phyloP scores from a whole-genome alignment of 2,888 invertebrate genomes.

The Boloria selene region DNA sequence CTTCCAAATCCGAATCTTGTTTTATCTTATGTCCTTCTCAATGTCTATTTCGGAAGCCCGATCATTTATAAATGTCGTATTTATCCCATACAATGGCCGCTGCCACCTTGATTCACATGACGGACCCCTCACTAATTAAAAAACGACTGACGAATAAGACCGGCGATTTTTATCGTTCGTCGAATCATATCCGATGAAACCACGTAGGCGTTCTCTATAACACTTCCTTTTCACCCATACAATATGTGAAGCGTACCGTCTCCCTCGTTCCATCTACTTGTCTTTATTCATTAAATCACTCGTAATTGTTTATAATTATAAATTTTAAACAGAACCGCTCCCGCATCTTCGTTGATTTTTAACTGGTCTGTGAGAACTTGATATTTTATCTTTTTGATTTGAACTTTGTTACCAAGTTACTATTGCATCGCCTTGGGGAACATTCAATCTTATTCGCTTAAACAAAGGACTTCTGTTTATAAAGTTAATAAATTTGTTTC shows the following conservation, averaged over 20 bases:
- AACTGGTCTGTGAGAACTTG: constrained; percentile 70
- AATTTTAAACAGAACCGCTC: constrained; percentile 65
- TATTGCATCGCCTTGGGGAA: constrained; percentile 10
- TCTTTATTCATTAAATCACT: constrained; percentile 72
- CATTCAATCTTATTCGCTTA: constrained; percentile 26
- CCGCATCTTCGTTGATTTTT: constrained; percentile 68
- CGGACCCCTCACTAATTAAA: constrained; percentile 79
- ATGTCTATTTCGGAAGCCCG: constrained; percentile 59
- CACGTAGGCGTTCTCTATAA: constrained; percentile 72
- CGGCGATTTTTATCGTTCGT: constrained; percentile 80
- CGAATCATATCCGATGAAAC: constrained; percentile 76
- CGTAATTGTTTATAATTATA: constrained; percentile 79
- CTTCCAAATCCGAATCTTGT: constrained; percentile 45
- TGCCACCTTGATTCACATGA: constrained; percentile 73
- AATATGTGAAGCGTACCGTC: constrained; percentile 49
- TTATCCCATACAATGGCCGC: constrained; percentile 74
- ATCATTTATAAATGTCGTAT: constrained; percentile 73
- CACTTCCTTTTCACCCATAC: constrained; percentile 61
- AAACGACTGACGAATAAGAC: constrained; percentile 80
- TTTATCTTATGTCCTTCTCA: constrained; percentile 58
- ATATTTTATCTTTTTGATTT: constrained; percentile 62
- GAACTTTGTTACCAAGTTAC: constrained; percentile 34
- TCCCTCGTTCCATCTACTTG: constrained; percentile 59
- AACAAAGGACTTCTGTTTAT: constrained; percentile 3
- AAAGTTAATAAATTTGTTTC: constrained; percentile 41